Evolutionary conservation across 2,888 invertebrate species (phyloP).

Genomic region (Cylindroiulus punctatus): DNA sequence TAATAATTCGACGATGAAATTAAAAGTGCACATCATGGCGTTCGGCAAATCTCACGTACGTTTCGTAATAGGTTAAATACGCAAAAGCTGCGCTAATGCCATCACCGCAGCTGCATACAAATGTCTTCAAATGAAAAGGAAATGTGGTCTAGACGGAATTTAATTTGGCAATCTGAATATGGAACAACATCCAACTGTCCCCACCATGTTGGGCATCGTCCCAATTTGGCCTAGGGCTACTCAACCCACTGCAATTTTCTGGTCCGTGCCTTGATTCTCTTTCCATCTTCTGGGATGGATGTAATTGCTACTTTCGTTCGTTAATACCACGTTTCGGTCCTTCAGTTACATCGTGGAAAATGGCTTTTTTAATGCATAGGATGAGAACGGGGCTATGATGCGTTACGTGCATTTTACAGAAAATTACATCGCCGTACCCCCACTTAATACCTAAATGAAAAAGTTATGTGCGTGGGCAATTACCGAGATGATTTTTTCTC

Average conservation of each 20-base stretch:
- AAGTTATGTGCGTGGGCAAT: constrained; percentile 12
- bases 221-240: not conserved
- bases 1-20: not conserved
- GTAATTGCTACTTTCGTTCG: constrained; percentile 3
- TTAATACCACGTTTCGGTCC: constrained; percentile 31
- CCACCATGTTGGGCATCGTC: not conserved
- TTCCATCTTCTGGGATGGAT: constrained; percentile 7
- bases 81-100: constrained; percentile 25
- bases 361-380: constrained; percentile 14
- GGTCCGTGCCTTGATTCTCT: not conserved
- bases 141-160: not conserved
- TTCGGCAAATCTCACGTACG: not conserved
- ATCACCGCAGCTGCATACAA: not conserved
- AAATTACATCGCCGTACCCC: constrained; percentile 5
- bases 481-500: not conserved
- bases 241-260: not conserved
- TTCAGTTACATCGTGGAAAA: not conserved
- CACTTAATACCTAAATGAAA: constrained; percentile 25
- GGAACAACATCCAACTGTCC: not conserved
- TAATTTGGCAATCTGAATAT: not conserved
- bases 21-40: not conserved
- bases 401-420: constrained; percentile 14
- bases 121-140: not conserved
- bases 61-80: not conserved
- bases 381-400: constrained; percentile 19